Evolutionary conservation across 2,888 invertebrate species (phyloP).

Genomic region (Lomographa bimaculata): DNA sequence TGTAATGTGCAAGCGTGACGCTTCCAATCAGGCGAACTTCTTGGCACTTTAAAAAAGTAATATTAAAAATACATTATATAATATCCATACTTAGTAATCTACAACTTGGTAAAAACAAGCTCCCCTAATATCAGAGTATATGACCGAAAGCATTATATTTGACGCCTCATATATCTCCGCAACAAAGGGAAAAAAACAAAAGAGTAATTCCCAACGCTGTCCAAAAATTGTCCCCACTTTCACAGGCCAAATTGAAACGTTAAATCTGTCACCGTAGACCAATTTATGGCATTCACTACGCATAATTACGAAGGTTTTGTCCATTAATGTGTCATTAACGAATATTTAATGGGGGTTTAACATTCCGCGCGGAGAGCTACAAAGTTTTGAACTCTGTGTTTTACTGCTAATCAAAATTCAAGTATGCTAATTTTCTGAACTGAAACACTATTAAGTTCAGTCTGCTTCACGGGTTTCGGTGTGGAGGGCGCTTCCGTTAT

Average conservation of each 20-base stretch:
- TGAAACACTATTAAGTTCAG: slow-evolving; percentile 57
- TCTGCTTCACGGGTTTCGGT: slow-evolving; percentile 32
- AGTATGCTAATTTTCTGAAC: slow-evolving; percentile 68
- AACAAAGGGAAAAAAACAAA: slow-evolving; percentile 16
- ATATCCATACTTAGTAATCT: too few species aligned
- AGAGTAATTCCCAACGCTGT: slow-evolving; percentile 23
- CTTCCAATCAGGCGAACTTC: too few species aligned
- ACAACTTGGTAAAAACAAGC: too few species aligned
- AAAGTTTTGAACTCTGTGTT: slow-evolving; percentile 57
- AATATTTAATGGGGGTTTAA: slow-evolving; percentile 59
- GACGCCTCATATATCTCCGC: background rate
- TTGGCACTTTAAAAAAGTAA: too few species aligned
- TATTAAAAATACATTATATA: too few species aligned
- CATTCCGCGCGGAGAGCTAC: slow-evolving; percentile 37
- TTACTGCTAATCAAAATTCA: slow-evolving; percentile 77
- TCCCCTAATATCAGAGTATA: too few species aligned
- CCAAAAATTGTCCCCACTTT: slow-evolving; percentile 30
- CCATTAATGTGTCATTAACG: slow-evolving; percentile 58
- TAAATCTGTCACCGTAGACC: slow-evolving; percentile 35
- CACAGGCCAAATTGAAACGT: slow-evolving; percentile 36
- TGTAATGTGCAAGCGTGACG: too few species aligned
- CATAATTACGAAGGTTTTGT: slow-evolving; percentile 65
- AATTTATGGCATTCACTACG: slow-evolving; percentile 55
- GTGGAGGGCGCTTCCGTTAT: slow-evolving; percentile 21
- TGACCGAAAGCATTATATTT: too few species aligned